Evolutionary conservation across 92 coral and sea anemone genomes (phyloP), one percentile per base, ranked within the genome.

Genomic region (Paramuricea clavata): DNA sequence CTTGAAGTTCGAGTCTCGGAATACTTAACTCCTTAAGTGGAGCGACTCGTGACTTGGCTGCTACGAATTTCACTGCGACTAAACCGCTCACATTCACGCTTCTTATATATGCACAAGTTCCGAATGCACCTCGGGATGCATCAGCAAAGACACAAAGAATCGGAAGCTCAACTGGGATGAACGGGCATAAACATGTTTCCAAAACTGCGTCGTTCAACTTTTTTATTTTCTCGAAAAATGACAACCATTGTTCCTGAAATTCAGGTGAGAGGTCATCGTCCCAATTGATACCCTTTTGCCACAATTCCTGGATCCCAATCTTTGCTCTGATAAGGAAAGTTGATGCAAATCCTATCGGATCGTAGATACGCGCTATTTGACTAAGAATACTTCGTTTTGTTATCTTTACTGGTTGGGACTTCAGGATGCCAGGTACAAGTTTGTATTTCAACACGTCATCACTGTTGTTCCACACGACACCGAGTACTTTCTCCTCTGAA

Each of bases 71-170:
- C 32, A 79, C 84, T 34, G 42, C 71, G 49, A 57, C 16, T 43
- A 8, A 35, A 15, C 69, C 72, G 13, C 54, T 47, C 34, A 12
- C 2, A 16, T 36, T 35, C 28, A 57, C 64, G 65, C 68, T 49
- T 76, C 82, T 32, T 36, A 59, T 25, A 28, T 83, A 88, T 12
- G 91, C 90, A 50, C 93, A 90, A 47, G 81, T 49, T 76, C 87
- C 93, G 79, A 81, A 80, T 49, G 93, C 90, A 72, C 81, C 85
- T 54, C 47, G 76, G 50, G 90, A 90, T 54, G 88, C 93, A 76
- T 90, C 93, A 5, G 90, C 87, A 79, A 86, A 89, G 76, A 89
- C 50, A 62, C 90, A 89, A 65, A 89, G 90, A 13, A 13, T 19
- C 30, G 93, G 90, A 16, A 69, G 25, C 74, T 34, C 89, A 16